These are phyloP conservation scores for Tragelaphus buxtoni DNA, from an alignment of 2,113 vertebrate genomes.

Conservation along the genomic window DNA sequence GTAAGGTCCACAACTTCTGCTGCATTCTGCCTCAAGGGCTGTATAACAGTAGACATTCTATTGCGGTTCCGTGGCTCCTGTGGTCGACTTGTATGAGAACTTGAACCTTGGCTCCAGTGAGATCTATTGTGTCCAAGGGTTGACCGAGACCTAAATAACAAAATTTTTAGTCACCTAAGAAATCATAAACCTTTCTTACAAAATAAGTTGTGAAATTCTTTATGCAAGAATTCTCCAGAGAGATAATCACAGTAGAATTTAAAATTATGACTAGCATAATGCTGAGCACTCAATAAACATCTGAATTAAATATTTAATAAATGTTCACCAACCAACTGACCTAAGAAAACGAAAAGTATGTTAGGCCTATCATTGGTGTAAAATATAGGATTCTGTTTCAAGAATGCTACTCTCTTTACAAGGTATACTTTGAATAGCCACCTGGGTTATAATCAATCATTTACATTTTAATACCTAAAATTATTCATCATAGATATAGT, in stretches of 20 bases:
- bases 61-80: slow-evolving; percentile 91
- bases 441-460: not conserved
- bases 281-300: not conserved
- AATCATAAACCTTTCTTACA: not conserved
- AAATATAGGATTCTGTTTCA: not conserved
- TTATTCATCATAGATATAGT: not conserved
- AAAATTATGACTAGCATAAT: not conserved
- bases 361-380: not conserved
- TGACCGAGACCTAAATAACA: slow-evolving; percentile 85
- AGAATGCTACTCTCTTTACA: not conserved
- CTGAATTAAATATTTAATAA: not conserved
- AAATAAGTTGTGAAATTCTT: not conserved
- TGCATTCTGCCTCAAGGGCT: slow-evolving; percentile 93
- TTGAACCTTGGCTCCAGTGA: slow-evolving; percentile 90
- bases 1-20: slow-evolving; percentile 98
- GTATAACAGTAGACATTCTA: slow-evolving; percentile 95
- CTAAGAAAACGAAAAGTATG: not conserved
- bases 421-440: not conserved
- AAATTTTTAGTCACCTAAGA: not conserved
- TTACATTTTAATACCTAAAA: not conserved
- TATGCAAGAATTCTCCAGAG: not conserved
- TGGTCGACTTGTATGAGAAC: slow-evolving; percentile 86
- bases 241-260: not conserved
- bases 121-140: slow-evolving; percentile 88
- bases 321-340: not conserved